Percentiles rank a stretch among this genome's conserved stretches.
Evolutionary conservation across 2,888 invertebrate species (phyloP).

Genomic region (Clitarchus hookeri): DNA sequence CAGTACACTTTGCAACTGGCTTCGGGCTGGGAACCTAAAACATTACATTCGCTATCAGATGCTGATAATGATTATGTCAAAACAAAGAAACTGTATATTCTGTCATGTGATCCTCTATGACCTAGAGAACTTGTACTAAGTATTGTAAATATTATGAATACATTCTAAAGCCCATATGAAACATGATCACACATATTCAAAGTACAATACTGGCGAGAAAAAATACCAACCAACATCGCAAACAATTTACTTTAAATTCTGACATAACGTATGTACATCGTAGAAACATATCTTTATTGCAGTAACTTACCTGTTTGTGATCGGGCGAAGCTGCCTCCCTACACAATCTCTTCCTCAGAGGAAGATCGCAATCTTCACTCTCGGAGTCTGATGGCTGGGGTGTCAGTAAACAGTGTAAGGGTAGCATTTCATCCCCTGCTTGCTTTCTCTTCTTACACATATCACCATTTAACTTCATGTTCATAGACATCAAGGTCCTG

Average conservation of each 20-base stretch:
- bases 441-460: constrained; percentile 11
- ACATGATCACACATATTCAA: too few species aligned
- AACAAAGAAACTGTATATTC: too few species aligned
- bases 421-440: constrained; percentile 42
- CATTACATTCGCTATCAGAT: background rate
- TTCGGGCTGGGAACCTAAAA: background rate
- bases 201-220: too few species aligned
- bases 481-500: constrained; percentile 50
- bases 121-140: too few species aligned
- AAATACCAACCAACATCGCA: too few species aligned
- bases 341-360: constrained; percentile 56
- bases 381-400: constrained; percentile 88
- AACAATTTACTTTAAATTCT: too few species aligned
- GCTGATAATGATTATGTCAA: too few species aligned
- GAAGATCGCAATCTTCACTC: constrained; percentile 59
- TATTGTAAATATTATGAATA: too few species aligned
- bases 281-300: too few species aligned
- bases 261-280: too few species aligned
- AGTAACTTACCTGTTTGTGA: background rate
- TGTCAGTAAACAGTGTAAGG: constrained; percentile 63
- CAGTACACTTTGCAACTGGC: constrained; percentile 56
- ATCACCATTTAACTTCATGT: constrained; percentile 28
- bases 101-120: too few species aligned
- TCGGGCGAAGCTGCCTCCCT: background rate
- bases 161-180: too few species aligned